Evolutionary conservation across 1,140 invertebrate species (phyloP).

Genomic region (Zaprionus taronus): DNA sequence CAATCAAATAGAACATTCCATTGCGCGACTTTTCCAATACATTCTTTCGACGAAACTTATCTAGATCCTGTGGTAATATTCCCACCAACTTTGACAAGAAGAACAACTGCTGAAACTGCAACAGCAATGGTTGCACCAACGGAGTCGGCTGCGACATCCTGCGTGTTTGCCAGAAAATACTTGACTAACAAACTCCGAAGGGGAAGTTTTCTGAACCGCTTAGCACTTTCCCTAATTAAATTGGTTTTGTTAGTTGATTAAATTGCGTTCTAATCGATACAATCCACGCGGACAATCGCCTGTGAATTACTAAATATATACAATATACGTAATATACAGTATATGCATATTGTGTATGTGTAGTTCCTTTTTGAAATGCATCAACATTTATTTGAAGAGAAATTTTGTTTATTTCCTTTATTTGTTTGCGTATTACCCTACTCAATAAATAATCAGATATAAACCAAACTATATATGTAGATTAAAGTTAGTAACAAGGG

Average conservation of each 20-base stretch:
- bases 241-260: slow-evolving; percentile 27
- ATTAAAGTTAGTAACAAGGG: not conserved
- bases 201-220: not conserved
- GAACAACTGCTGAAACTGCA: slow-evolving; percentile 73
- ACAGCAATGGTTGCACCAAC: slow-evolving; percentile 63
- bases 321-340: too few species aligned
- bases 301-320: not conserved
- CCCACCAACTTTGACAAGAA: slow-evolving; percentile 70
- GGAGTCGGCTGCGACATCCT: slow-evolving; percentile 56
- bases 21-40: slow-evolving; percentile 67
- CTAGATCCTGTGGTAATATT: slow-evolving; percentile 68
- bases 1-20: slow-evolving; percentile 64
- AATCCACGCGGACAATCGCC: slow-evolving; percentile 55
- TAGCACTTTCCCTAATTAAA: slow-evolving; percentile 73
- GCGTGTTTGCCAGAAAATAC: slow-evolving; percentile 20
- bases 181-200: slow-evolving; percentile 33
- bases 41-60: slow-evolving; percentile 62
- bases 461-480: slow-evolving; percentile 10
- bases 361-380: not conserved
- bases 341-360: too few species aligned
- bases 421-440: slow-evolving; percentile 10
- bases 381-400: slow-evolving; percentile 10
- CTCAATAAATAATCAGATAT: slow-evolving; percentile 30
- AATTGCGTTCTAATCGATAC: slow-evolving; percentile 58
- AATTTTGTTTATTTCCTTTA: slow-evolving; percentile 14